Conservation (phyloP, 2,113 vertebrate species). For the Calypte anna region DNA sequence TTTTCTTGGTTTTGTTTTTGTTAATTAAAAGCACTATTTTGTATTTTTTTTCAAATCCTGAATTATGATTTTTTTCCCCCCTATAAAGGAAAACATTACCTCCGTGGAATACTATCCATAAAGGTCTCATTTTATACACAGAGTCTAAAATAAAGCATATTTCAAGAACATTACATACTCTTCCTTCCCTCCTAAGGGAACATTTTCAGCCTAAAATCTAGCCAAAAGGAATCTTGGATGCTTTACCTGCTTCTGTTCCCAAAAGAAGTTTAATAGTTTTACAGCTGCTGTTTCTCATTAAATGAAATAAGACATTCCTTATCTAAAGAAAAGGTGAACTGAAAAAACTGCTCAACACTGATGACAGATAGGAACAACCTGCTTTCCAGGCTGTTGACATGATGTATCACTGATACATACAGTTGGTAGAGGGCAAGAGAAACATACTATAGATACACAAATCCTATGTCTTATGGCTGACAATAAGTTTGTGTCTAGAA, state of each 20-base stretch:
- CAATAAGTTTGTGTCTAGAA: background rate
- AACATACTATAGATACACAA: background rate
- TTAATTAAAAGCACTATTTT: background rate
- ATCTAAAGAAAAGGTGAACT: background rate
- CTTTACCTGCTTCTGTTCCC: conserved; percentile 33
- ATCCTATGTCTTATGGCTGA: background rate
- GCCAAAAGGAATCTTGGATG: conserved; percentile 30
- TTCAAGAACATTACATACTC: conserved; percentile 22
- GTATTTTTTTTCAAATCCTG: background rate
- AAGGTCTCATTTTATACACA: background rate
- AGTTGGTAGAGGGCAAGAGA: rapidly evolving
- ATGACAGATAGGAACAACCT: background rate
- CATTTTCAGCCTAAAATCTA: background rate
- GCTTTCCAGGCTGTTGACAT: background rate
- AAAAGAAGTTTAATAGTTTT: background rate
- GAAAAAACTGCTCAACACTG: background rate
- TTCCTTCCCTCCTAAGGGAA: background rate
- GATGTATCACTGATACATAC: rapidly evolving
- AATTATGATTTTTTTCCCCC: background rate
- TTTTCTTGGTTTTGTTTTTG: background rate
- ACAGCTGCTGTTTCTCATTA: background rate
- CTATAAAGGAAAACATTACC: background rate
- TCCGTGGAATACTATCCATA: background rate
- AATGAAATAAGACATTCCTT: background rate
- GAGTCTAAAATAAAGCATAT: background rate